Conservation (phyloP, 2,888 invertebrate species). For the Notodonta ziczac region DNA sequence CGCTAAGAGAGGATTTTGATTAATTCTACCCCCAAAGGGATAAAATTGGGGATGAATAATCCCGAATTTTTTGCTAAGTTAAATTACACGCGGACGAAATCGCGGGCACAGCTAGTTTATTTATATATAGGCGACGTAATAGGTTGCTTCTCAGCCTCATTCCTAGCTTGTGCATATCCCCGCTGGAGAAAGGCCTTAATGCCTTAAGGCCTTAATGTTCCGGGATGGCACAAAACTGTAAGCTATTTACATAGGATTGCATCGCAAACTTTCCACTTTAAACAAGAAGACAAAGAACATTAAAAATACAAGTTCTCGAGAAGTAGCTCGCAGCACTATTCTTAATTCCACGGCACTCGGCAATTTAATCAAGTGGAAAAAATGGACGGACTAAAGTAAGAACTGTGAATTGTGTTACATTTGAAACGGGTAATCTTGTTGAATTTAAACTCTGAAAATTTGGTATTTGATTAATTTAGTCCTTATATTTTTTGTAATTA, state of each 20-base stretch:
- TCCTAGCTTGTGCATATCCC: too few species aligned
- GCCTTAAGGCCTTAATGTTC: not conserved
- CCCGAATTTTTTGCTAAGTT: too few species aligned
- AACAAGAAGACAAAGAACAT: conserved; percentile 8
- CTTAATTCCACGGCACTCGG: conserved; percentile 17
- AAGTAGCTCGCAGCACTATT: not conserved
- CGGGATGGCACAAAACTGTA: conserved; percentile 3
- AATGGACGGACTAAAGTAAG: conserved; percentile 4
- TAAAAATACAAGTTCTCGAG: conserved; percentile 20
- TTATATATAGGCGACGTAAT: too few species aligned
- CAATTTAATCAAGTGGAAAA: conserved; percentile 15
- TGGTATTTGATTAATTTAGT: too few species aligned
- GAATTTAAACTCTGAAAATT: not conserved
- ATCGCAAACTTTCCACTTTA: conserved; percentile 16
- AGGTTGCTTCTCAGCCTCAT: too few species aligned
- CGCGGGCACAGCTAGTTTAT: too few species aligned
- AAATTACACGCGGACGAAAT: too few species aligned
- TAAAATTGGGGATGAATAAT: too few species aligned
- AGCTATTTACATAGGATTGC: conserved; percentile 18
- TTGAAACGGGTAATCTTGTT: not conserved
- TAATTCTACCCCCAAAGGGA: too few species aligned
- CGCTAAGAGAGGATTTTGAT: too few species aligned
- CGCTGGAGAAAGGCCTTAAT: too few species aligned
- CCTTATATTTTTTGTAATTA: too few species aligned
- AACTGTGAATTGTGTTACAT: not conserved